Conservation (phyloP, 2,797 vertebrate genomes). For the Nannoperca australis region DNA sequence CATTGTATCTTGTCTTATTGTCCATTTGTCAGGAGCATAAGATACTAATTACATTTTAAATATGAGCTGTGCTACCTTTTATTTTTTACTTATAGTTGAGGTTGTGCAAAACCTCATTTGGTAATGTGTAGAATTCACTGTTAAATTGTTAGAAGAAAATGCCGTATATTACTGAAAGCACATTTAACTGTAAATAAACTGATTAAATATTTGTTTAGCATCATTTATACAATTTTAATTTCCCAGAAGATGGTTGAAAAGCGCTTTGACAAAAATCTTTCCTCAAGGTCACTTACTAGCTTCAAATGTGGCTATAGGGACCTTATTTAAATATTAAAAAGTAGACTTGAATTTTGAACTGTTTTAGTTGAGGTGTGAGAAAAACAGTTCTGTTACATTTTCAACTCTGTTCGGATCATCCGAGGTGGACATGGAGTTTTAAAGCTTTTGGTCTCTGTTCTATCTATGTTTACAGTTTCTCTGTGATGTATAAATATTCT, state of each 20-base stretch:
- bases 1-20: not conserved
- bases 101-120: not conserved
- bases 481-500: constrained; percentile 18
- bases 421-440: constrained; percentile 3
- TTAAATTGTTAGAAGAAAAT: not conserved
- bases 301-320: not conserved
- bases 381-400: constrained; percentile 31
- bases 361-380: not conserved
- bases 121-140: not conserved
- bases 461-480: not conserved
- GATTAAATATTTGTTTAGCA: not conserved
- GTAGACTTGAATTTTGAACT: not conserved
- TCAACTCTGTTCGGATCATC: constrained; percentile 18
- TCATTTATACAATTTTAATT: not conserved
- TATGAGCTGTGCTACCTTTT: not conserved
- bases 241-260: not conserved
- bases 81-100: not conserved
- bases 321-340: constrained; percentile 4
- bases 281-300: not conserved
- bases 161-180: not conserved
- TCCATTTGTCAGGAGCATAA: not conserved
- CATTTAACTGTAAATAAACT: not conserved
- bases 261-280: not conserved
- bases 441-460: constrained; percentile 3
- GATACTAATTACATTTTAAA: not conserved